Percentiles rank a stretch among this genome's conserved stretches.
Conservation (phyloP, 2,113 vertebrate species). For the Origma solitaria region DNA sequence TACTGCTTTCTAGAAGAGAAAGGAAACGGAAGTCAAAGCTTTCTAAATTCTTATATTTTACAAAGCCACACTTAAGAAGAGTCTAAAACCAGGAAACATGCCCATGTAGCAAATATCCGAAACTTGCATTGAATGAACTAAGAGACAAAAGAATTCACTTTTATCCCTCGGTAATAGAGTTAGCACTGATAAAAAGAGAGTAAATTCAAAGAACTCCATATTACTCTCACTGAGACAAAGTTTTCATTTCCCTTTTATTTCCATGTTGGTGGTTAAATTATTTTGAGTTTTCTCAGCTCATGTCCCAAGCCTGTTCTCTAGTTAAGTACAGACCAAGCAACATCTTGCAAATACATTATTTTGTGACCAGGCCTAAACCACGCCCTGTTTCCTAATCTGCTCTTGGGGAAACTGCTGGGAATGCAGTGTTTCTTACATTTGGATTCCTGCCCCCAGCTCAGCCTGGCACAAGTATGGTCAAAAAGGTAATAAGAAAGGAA, state of each 20-base stretch:
- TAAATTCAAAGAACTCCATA: background rate
- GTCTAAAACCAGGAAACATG: background rate
- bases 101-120: background rate
- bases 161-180: background rate
- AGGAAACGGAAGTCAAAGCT: background rate
- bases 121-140: background rate
- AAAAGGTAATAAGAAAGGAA: background rate
- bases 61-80: background rate
- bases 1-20: background rate
- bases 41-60: background rate
- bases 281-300: background rate
- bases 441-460: background rate
- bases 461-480: background rate
- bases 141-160: background rate
- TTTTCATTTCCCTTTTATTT: background rate
- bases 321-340: background rate
- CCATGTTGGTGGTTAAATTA: background rate
- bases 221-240: background rate
- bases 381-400: background rate
- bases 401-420: background rate
- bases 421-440: background rate
- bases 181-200: background rate
- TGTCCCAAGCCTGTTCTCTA: background rate
- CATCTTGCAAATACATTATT: background rate
- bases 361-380: background rate